phyloP scores from a whole-genome alignment of 1,140 invertebrate species.

The Helicorthomorpha holstii region DNA sequence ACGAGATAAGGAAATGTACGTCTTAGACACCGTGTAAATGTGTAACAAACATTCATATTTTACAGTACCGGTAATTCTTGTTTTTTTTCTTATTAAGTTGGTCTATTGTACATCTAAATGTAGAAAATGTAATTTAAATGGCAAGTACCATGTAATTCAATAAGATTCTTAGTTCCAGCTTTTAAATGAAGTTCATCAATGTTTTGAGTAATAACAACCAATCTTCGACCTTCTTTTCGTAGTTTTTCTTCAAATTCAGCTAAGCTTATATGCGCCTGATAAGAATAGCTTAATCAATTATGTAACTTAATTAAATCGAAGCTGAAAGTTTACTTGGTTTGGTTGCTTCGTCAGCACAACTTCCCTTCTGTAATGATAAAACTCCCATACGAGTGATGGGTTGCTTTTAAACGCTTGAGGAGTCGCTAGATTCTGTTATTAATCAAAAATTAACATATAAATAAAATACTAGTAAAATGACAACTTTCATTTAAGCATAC shows the following conservation, averaged over 20 bases:
- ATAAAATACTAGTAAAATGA: neutral
- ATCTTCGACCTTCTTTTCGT: slow-evolving; percentile 34
- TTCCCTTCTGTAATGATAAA: slow-evolving; percentile 55
- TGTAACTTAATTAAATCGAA: slow-evolving; percentile 1
- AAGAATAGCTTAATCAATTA: slow-evolving; percentile 7
- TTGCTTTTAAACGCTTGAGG: slow-evolving; percentile 42
- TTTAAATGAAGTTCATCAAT: slow-evolving; percentile 71
- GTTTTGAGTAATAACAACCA: slow-evolving; percentile 77
- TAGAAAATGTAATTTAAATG: no score
- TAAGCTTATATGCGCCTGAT: slow-evolving; percentile 60
- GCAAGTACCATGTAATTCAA: slow-evolving; percentile 63
- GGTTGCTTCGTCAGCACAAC: slow-evolving; percentile 41
- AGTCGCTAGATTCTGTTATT: slow-evolving; percentile 38
- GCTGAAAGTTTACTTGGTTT: slow-evolving; percentile 47
- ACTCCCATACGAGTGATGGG: slow-evolving; percentile 60
- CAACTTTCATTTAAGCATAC: slow-evolving; percentile 14
- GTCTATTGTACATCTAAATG: neutral
- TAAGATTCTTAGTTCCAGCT: slow-evolving; percentile 60
- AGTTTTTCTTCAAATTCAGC: slow-evolving; percentile 52
- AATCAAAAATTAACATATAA: neutral
- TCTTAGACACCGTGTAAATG: no score
- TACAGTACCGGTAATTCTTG: no score
- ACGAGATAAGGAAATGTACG: no score
- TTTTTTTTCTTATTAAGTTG: neutral
- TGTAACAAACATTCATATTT: no score